A percentile compares a stretch with the other conserved stretches of the same genome.
phyloP scores from a whole-genome alignment of 23 tunicate species.

The Oikopleura dioica region DNA sequence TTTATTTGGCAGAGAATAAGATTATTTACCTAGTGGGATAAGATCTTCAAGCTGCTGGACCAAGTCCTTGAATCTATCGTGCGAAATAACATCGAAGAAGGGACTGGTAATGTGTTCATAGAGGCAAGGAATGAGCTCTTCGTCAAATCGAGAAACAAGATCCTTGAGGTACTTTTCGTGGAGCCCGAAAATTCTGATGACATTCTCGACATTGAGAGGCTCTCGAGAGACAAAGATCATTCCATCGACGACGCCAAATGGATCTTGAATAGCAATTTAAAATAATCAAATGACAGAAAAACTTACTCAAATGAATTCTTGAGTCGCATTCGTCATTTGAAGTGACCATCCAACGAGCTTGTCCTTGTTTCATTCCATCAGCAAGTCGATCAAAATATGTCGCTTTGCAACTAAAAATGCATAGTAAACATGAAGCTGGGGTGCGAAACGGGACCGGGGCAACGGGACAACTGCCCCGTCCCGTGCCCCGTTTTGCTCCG shows the following conservation, averaged over 20 bases:
- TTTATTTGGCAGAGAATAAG: too few species aligned
- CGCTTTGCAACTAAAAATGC: too few species aligned
- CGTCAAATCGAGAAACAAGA: conserved; percentile 31
- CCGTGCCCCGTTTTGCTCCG: too few species aligned
- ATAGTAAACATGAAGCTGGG: too few species aligned
- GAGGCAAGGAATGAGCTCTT: conserved; percentile 44
- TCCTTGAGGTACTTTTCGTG: conserved; percentile 78
- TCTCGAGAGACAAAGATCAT: conserved; percentile 33
- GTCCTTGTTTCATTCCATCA: neutral
- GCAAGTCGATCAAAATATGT: too few species aligned
- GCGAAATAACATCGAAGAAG: conserved; percentile 44
- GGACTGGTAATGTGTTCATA: conserved; percentile 44
- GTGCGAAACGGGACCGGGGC: too few species aligned
- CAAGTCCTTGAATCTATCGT: conserved; percentile 69
- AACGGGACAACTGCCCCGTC: too few species aligned
- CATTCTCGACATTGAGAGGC: conserved; percentile 22
- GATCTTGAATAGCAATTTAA: conserved; percentile 74
- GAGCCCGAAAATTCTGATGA: conserved; percentile 33
- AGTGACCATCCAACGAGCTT: neutral
- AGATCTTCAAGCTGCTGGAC: neutral
- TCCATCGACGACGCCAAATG: conserved; percentile 46
- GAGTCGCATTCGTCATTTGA: neutral
- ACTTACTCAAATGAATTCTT: neutral
- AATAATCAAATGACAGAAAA: too few species aligned
- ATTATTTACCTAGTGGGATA: too few species aligned